Percentiles rank a stretch among this genome's conserved stretches.
These are phyloP conservation scores for Trogon melanurus DNA, from an alignment of 2,113 vertebrate species.

Conservation along the genomic window DNA sequence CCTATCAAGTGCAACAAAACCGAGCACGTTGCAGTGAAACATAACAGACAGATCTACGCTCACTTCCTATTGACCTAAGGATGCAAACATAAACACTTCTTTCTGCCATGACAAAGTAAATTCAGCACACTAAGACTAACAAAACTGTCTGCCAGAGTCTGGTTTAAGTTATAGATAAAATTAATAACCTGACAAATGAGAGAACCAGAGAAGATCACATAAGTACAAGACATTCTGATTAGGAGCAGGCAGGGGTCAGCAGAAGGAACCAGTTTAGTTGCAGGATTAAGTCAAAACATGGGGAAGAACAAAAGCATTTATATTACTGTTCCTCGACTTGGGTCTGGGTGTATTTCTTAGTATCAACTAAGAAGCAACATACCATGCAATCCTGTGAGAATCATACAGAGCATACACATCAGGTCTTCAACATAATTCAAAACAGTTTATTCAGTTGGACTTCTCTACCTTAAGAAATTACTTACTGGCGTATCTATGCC, in stretches of 20 bases:
- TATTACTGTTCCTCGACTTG: neutral
- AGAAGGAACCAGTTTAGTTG: neutral
- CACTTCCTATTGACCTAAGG: neutral
- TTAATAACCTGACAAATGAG: neutral
- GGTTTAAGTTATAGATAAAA: neutral
- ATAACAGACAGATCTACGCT: neutral
- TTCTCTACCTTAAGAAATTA: slow-evolving; percentile 22
- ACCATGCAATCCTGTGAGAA: neutral
- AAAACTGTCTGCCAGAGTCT: neutral
- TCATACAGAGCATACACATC: neutral
- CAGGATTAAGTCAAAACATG: neutral
- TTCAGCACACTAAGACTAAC: neutral
- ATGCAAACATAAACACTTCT: neutral
- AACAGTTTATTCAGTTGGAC: neutral
- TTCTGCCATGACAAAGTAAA: neutral
- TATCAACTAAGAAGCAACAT: neutral
- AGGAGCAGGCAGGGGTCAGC: neutral
- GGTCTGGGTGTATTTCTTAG: neutral
- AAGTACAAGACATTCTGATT: neutral
- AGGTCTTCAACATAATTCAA: neutral
- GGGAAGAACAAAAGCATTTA: neutral
- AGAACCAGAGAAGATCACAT: neutral
- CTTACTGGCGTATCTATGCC: slow-evolving; percentile 90
- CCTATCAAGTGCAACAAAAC: slow-evolving; percentile 72
- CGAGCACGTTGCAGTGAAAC: neutral